Conservation (phyloP, 37 sponge, comb jelly and placozoan genomes). For the Oscarella lobularis region DNA sequence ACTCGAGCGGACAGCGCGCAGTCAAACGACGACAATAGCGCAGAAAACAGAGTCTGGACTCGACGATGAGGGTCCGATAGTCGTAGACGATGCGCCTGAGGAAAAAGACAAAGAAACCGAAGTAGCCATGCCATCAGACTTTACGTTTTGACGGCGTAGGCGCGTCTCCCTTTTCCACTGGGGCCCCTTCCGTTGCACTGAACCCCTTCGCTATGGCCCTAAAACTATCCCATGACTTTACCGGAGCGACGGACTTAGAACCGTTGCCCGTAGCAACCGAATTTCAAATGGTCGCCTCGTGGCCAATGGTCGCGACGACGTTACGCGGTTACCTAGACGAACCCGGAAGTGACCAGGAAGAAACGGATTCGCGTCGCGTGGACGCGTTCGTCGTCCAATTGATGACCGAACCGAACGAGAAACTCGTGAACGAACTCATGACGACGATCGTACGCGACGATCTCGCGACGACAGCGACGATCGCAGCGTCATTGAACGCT, state of each 20-base stretch:
- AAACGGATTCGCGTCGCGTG: not conserved
- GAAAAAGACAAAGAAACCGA: not conserved
- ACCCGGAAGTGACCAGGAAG: not conserved
- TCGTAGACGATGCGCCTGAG: not conserved
- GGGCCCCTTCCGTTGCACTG: too few relatives aligned
- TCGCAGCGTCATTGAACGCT: too few relatives aligned
- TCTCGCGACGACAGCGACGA: too few relatives aligned
- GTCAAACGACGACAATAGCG: not conserved
- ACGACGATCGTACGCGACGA: constrained; percentile 2
- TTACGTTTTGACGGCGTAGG: not conserved
- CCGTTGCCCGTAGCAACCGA: not conserved
- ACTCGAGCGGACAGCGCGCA: not conserved
- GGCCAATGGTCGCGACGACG: not conserved
- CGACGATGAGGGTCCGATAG: too few relatives aligned
- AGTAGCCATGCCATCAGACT: too few relatives aligned
- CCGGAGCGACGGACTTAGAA: too few relatives aligned
- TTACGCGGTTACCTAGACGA: not conserved
- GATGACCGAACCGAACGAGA: not conserved
- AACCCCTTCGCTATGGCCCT: too few relatives aligned
- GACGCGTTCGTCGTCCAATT: constrained; percentile 1
- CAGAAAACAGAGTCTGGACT: not conserved
- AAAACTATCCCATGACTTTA: too few relatives aligned
- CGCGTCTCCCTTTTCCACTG: not conserved
- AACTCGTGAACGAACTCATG: not conserved
- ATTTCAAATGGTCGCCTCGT: not conserved